These are phyloP conservation scores for Ganaspis brasiliensis DNA, from an alignment of 2,888 invertebrate species.

Conservation along the genomic window DNA sequence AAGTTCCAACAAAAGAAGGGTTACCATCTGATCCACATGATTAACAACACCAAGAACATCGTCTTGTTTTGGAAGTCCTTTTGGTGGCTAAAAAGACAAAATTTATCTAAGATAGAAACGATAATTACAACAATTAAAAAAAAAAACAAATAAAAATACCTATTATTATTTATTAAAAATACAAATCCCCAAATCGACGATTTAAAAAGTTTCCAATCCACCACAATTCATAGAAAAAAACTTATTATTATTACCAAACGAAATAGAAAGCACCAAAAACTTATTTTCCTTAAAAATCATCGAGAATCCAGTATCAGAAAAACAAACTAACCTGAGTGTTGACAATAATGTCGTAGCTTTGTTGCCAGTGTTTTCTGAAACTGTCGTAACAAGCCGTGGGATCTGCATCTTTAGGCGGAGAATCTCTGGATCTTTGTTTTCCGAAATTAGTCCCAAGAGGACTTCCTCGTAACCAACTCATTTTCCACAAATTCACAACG, in stretches of 20 bases:
- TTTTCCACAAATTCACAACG: slow-evolving; percentile 69
- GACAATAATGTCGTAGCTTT: slow-evolving; percentile 91
- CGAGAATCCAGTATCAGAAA: too few relatives aligned
- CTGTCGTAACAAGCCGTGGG: slow-evolving; percentile 96
- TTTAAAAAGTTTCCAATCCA: too few relatives aligned
- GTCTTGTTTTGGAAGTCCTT: slow-evolving; percentile 86
- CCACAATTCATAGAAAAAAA: too few relatives aligned
- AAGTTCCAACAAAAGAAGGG: slow-evolving; percentile 91
- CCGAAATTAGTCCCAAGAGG: slow-evolving; percentile 83
- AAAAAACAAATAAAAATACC: slow-evolving; percentile 9
- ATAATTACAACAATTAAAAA: slow-evolving; percentile 47
- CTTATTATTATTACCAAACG: too few relatives aligned
- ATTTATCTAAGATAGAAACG: too few relatives aligned
- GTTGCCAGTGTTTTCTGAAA: slow-evolving; percentile 97
- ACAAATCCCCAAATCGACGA: too few relatives aligned
- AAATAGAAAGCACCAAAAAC: too few relatives aligned
- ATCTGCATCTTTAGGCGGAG: slow-evolving; percentile 88
- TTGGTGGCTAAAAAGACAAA: slow-evolving; percentile 81
- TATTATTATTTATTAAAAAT: too few relatives aligned
- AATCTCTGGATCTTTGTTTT: slow-evolving; percentile 85
- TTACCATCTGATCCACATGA: slow-evolving; percentile 95
- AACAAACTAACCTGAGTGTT: slow-evolving; percentile 84
- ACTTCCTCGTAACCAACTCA: slow-evolving; percentile 88
- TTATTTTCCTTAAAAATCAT: too few relatives aligned
- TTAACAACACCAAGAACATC: slow-evolving; percentile 95